Base-by-base conservation (phyloP, 2,797 vertebrate species). In the Urosaurus nigricauda region DNA sequence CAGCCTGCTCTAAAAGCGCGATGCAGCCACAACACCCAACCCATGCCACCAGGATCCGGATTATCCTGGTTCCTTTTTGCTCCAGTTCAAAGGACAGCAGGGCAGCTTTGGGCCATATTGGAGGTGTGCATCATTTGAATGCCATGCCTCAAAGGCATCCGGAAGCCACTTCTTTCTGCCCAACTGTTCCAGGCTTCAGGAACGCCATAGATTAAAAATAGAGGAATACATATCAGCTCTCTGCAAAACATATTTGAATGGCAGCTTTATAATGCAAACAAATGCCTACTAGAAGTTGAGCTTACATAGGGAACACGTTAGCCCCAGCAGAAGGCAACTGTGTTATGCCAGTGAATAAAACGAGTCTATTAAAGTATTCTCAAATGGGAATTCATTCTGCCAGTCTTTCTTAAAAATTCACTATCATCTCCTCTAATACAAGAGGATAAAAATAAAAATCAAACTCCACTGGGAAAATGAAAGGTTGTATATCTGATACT, bases 251-350 rank as follows among this genome's bases (percentile, higher is more conserved):
- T 87, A 40, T 53, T 40, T 95, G 94, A 96, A 95, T 93, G 89
- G 92, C 86, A 93, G 92, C 94, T 94, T 89, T 95, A 94, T 94
- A 89, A 90, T 87, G 85, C 74, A 84, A 92, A 95, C 94, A 96
- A 95, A 93, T 87, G 93, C 92, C 94, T 88, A 92, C 91, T 95
- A 92, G 86, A 94, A 92, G 90, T 80, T 84, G 12, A 82, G 74
- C 91, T 92, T 90, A 94, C 91, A 93, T 53, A 77, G 88, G 53
- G 77, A 86, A 51, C 47, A 51, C 87, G 86, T 89, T 94, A 94
- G 92, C 86, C 83, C 88, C 91, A 92, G 93, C 92, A 93, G 93
- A 92, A 58, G 82, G 53, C 56, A 83, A 92, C 65, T 91, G 85
- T 92, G 90, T 87, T 87, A 53, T 88, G 86, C 83, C 17, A 89